Evolutionary conservation across 1,140 invertebrate species (phyloP).

Genomic region (Drosophila lacertosa): DNA sequence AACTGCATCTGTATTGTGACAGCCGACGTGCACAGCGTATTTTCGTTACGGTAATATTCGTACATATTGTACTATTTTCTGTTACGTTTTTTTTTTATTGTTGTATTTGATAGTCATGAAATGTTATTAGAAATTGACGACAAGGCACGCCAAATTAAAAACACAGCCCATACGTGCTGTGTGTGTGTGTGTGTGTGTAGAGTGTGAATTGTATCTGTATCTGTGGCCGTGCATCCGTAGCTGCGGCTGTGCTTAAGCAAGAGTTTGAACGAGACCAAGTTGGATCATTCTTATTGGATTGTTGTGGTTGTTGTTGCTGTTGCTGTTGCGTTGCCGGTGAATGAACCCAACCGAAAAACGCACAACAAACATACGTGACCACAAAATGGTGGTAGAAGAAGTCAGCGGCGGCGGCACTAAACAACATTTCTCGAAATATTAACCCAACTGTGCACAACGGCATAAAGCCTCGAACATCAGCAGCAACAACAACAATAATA

Average conservation of each 20-base stretch:
- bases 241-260: constrained; percentile 47
- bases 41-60: constrained; percentile 44
- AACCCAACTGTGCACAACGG: constrained; percentile 66
- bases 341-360: constrained; percentile 55
- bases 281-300: constrained; percentile 46
- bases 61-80: constrained; percentile 25
- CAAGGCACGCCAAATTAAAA: constrained; percentile 46
- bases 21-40: constrained; percentile 11
- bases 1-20: constrained; percentile 30
- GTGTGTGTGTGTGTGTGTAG: constrained; percentile 15
- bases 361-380: constrained; percentile 48
- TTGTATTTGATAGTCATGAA: constrained; percentile 21
- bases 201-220: constrained; percentile 16
- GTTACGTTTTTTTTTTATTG: constrained; percentile 9
- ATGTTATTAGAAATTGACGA: constrained; percentile 48
- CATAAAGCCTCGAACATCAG: constrained; percentile 38
- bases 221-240: constrained; percentile 22
- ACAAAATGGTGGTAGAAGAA: constrained; percentile 63
- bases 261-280: constrained; percentile 44
- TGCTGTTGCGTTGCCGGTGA: constrained; percentile 43
- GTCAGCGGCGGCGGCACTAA: constrained; percentile 46
- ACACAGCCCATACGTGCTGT: constrained; percentile 18
- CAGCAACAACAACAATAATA: constrained; percentile 35
- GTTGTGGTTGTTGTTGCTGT: constrained; percentile 16
- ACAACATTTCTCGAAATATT: constrained; percentile 55